A percentile compares a stretch with the other conserved stretches of the same genome.
Evolutionary conservation across 2,113 vertebrate species (phyloP).

Genomic region (Edolisoma coerulescens): DNA sequence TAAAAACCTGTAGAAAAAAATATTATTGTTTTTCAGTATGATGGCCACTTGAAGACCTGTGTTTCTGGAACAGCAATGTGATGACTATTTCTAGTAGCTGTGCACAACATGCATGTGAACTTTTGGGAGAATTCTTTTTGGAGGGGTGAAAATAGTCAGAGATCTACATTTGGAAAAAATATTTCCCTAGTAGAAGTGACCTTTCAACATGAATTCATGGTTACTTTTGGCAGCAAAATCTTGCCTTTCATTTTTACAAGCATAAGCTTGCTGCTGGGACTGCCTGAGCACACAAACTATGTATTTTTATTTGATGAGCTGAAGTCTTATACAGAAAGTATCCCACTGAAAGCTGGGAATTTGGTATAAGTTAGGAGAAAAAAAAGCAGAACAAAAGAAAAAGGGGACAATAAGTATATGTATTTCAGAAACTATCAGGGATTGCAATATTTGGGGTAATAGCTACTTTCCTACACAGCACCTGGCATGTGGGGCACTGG

Average conservation of each 20-base stretch:
- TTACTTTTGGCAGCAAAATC: conserved; percentile 5
- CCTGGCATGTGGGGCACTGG: not conserved
- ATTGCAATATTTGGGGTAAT: not conserved
- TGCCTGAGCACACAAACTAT: not conserved
- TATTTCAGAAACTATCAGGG: not conserved
- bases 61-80: not conserved
- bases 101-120: not conserved
- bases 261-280: not conserved
- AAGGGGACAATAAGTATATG: not conserved
- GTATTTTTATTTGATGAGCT: not conserved
- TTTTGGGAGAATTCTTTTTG: not conserved
- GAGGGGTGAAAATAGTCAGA: not conserved
- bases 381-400: not conserved
- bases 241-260: conserved; percentile 1
- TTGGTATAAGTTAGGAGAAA: not conserved
- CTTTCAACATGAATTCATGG: conserved; percentile 1
- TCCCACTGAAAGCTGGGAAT: not conserved
- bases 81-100: not conserved
- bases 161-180: conserved; percentile 9
- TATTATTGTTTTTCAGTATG: not conserved
- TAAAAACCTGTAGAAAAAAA: not conserved
- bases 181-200: not conserved
- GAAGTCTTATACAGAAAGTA: not conserved
- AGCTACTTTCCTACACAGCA: not conserved
- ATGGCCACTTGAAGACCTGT: not conserved